Conservation (phyloP, 2,888 invertebrate genomes). For the Notocelia uddmanniana region DNA sequence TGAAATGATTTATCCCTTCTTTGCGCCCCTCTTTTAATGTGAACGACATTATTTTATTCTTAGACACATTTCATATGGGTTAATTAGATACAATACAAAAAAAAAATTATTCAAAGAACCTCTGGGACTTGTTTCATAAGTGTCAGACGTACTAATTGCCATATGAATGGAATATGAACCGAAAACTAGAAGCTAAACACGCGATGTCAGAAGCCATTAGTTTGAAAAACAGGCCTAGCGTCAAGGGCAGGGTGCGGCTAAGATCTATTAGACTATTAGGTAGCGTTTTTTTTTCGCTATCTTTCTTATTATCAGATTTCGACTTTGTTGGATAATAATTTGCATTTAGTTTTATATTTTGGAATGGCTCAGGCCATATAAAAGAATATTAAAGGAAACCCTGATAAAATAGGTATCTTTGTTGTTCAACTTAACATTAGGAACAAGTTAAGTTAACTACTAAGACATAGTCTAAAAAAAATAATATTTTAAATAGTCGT, state of each 20-base stretch:
- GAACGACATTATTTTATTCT: conserved; percentile 43
- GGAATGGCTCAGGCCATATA: not conserved
- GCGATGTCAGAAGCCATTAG: conserved; percentile 41
- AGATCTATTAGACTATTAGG: conserved; percentile 37
- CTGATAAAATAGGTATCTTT: not conserved
- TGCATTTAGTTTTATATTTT: too few species aligned
- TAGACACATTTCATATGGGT: conserved; percentile 18
- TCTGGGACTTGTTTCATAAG: conserved; percentile 19
- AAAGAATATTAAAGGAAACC: conserved; percentile 4
- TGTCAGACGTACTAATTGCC: conserved; percentile 18
- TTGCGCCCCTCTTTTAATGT: conserved; percentile 53
- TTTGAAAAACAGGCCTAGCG: conserved; percentile 38
- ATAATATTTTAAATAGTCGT: too few species aligned
- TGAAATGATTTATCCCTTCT: conserved; percentile 51
- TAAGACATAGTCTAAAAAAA: too few species aligned
- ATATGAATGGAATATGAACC: conserved; percentile 24
- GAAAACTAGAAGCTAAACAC: conserved; percentile 35
- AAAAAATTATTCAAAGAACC: conserved; percentile 21
- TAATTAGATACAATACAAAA: conserved; percentile 3
- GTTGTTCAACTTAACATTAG: conserved; percentile 31
- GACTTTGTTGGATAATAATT: not conserved
- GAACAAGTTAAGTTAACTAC: conserved; percentile 15
- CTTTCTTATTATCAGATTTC: not conserved
- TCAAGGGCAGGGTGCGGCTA: conserved; percentile 39
- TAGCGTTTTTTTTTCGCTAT: conserved; percentile 12